Conservation (phyloP, 2,888 invertebrate genomes). For the Cremastobaeus sp. region DNA sequence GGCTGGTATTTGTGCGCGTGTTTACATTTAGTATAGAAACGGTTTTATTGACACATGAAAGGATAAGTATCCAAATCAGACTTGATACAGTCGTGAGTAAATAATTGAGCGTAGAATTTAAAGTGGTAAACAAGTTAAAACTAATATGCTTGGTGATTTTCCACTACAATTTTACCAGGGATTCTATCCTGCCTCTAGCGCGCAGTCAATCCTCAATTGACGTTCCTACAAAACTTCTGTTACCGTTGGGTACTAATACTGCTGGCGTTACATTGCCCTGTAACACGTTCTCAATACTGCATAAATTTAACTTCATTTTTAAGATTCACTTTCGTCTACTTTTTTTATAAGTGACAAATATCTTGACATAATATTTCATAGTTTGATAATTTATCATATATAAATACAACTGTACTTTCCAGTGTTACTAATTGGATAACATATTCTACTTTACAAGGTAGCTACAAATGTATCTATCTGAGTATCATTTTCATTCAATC, state of each 20-base stretch:
- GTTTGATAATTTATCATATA: slow-evolving; percentile 19
- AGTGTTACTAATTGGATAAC: slow-evolving; percentile 38
- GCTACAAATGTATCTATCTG: slow-evolving; percentile 42
- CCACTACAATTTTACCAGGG: slow-evolving; percentile 4
- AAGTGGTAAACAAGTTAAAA: too few relatives aligned
- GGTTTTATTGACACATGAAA: too few relatives aligned
- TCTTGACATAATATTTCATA: slow-evolving; percentile 13
- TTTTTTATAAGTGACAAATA: slow-evolving; percentile 18
- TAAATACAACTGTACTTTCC: slow-evolving; percentile 45
- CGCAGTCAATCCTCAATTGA: slow-evolving; percentile 29
- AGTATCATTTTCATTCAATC: slow-evolving; percentile 20
- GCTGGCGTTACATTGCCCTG: slow-evolving; percentile 28
- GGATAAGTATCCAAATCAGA: too few relatives aligned
- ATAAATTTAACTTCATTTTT: slow-evolving; percentile 20
- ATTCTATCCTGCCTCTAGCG: slow-evolving; percentile 26
- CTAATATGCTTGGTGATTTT: too few relatives aligned
- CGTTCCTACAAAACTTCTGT: slow-evolving; percentile 15
- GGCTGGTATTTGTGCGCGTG: too few relatives aligned
- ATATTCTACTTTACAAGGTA: slow-evolving; percentile 45
- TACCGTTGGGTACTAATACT: slow-evolving; percentile 36
- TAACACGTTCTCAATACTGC: slow-evolving; percentile 3
- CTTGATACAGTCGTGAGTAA: too few relatives aligned
- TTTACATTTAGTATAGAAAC: neutral
- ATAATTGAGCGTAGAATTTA: too few relatives aligned
- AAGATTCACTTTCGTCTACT: slow-evolving; percentile 8